Evolutionary conservation across 1,140 invertebrate genomes (phyloP).

Genomic region (Pseudomyrmex dendroicus): DNA sequence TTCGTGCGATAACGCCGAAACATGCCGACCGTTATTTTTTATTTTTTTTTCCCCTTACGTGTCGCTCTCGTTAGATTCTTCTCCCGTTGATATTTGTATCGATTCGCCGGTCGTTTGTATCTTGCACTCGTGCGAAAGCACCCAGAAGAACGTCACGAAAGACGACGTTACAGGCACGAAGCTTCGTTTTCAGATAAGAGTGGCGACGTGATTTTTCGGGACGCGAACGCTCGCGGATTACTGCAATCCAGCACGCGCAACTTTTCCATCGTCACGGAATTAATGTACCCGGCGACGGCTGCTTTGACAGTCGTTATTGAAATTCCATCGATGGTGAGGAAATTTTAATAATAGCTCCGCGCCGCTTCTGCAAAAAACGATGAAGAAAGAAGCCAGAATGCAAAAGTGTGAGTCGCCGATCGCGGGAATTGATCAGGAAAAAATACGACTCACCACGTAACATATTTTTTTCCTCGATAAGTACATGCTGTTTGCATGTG

Average conservation of each 20-base stretch:
- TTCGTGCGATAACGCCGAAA: conserved; percentile 11
- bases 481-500: no score
- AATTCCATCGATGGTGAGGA: conserved; percentile 65
- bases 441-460: conserved; percentile 4
- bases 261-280: conserved; percentile 52
- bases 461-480: neutral
- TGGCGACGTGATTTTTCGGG: conserved; percentile 45
- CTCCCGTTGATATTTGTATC: neutral
- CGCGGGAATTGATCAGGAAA: neutral
- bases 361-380: neutral
- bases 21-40: neutral
- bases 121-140: neutral
- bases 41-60: no score
- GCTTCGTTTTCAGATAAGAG: neutral
- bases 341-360: conserved; percentile 60
- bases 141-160: conserved; percentile 8
- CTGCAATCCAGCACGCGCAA: conserved; percentile 44
- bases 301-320: conserved; percentile 68
- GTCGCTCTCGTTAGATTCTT: neutral
- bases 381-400: neutral
- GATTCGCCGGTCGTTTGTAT: neutral
- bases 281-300: conserved; percentile 56
- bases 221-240: conserved; percentile 36
- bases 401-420: conserved; percentile 6
- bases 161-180: conserved; percentile 3